Percentiles rank a stretch among this genome's conserved stretches.
phyloP scores from a whole-genome alignment of 2,113 vertebrate species.

The Galemys pyrenaicus region DNA sequence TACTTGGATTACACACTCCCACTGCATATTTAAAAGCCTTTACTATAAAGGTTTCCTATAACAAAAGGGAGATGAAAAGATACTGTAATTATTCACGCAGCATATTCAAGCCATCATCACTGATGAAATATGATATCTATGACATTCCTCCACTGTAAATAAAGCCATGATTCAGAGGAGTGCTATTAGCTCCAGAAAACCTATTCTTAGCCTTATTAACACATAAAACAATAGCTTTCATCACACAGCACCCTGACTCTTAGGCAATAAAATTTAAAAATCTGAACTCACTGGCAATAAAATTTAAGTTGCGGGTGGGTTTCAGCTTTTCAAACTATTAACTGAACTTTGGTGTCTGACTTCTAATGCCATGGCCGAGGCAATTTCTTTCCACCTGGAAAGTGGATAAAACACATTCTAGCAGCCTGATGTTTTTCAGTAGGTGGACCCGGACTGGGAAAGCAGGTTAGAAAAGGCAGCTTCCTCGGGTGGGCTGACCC shows the following conservation, averaged over 20 bases:
- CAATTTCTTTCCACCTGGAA: background rate
- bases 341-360: background rate
- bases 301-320: constrained; percentile 23
- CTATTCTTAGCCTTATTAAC: constrained; percentile 45
- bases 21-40: constrained; percentile 76
- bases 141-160: constrained; percentile 66
- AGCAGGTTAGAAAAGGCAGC: background rate
- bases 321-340: constrained; percentile 36
- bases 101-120: constrained; percentile 59
- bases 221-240: constrained; percentile 64
- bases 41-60: constrained; percentile 73
- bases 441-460: background rate
- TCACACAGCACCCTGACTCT: background rate
- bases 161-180: constrained; percentile 50
- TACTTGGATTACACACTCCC: constrained; percentile 71
- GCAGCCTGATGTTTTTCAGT: background rate
- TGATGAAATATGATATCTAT: constrained; percentile 68
- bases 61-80: constrained; percentile 78
- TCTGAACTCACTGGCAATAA: background rate
- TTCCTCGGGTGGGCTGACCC: background rate
- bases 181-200: constrained; percentile 33
- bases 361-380: background rate
- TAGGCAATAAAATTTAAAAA: constrained; percentile 42
- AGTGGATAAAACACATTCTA: background rate
- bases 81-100: constrained; percentile 74